phyloP scores from a whole-genome alignment of 2,113 vertebrate species.

The Ahaetulla prasina region DNA sequence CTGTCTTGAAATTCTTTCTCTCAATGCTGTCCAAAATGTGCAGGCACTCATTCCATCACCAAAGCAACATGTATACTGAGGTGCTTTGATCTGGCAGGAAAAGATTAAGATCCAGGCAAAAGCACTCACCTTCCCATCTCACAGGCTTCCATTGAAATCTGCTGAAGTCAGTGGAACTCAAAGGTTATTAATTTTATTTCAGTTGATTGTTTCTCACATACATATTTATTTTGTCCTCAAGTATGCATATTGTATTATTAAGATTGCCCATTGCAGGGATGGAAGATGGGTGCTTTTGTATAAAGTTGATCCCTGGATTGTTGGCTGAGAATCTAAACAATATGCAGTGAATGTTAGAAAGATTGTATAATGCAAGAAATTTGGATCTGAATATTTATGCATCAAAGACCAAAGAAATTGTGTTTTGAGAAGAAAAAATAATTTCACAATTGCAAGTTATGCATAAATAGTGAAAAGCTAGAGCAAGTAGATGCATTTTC shows the following conservation, averaged over 20 bases:
- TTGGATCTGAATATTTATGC: neutral
- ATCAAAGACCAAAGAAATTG: neutral
- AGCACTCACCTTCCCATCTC: neutral
- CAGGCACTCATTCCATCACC: neutral
- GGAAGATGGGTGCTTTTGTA: neutral
- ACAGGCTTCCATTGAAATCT: neutral
- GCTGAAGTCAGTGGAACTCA: neutral
- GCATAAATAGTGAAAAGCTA: neutral
- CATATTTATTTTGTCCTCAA: neutral
- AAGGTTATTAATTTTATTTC: neutral
- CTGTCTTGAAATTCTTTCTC: neutral
- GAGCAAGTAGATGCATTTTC: neutral
- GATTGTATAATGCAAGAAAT: neutral
- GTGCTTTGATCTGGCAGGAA: neutral
- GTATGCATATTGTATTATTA: neutral
- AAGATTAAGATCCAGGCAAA: neutral
- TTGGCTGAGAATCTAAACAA: neutral
- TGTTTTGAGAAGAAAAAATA: neutral
- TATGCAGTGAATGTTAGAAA: neutral
- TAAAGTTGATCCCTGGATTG: neutral
- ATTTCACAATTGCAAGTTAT: neutral
- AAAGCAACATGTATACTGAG: neutral
- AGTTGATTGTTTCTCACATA: neutral
- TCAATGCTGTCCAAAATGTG: neutral
- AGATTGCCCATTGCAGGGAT: neutral